Evolutionary conservation across 2,113 vertebrate genomes (phyloP).

Genomic region (Carollia perspicillata): DNA sequence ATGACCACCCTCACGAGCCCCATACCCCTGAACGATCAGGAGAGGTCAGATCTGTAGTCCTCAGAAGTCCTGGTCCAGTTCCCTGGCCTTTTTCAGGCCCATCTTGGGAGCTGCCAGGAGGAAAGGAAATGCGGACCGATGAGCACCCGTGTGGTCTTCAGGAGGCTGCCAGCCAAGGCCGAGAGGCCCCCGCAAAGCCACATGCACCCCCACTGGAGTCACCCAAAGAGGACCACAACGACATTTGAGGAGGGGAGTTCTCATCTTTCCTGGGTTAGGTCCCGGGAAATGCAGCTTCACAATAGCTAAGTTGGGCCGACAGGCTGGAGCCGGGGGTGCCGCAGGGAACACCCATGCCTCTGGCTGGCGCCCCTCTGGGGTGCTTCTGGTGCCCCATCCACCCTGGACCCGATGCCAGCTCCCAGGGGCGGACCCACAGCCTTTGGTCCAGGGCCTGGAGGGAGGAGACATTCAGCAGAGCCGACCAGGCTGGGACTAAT

Average conservation of each 20-base stretch:
- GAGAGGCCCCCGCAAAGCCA: background rate
- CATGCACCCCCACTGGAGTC: background rate
- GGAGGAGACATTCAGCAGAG: background rate
- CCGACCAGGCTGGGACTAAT: background rate
- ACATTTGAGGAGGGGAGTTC: slow-evolving; percentile 1
- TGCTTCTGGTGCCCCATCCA: background rate
- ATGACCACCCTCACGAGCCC: background rate
- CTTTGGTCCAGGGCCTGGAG: background rate
- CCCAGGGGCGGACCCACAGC: background rate
- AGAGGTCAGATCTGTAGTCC: background rate
- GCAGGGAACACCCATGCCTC: slow-evolving; percentile 25
- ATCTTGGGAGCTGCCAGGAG: background rate
- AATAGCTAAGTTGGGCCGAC: slow-evolving; percentile 22
- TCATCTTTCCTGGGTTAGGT: background rate
- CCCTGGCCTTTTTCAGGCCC: background rate
- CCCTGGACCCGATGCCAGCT: background rate
- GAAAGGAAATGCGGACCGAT: background rate
- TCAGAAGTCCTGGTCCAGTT: background rate
- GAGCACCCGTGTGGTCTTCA: background rate
- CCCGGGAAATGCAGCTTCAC: slow-evolving; percentile 27
- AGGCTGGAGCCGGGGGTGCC: background rate
- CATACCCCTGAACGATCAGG: background rate
- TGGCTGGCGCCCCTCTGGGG: background rate
- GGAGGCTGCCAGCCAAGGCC: slow-evolving; percentile 49
- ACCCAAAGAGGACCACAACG: background rate